Conservation (phyloP, 1,140 invertebrate genomes). For the Drosophila sturtevanti region DNA sequence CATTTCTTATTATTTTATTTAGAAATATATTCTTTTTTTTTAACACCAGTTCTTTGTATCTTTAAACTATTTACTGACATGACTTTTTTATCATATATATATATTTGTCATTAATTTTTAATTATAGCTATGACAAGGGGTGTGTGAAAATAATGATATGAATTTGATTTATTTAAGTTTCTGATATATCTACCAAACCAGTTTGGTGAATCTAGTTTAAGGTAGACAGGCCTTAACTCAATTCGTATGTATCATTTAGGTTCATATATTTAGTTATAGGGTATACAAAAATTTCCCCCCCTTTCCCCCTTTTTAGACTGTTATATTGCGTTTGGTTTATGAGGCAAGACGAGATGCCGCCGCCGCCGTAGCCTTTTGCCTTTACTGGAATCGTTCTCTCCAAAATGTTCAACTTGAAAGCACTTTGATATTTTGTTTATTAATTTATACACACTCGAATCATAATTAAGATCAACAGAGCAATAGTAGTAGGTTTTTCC, state of each 20-base stretch:
- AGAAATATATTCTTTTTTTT: no score
- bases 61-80: not conserved
- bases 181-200: not conserved
- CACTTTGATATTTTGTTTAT: conserved; percentile 40
- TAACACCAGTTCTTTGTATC: no score
- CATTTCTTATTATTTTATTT: no score
- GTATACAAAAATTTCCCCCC: not conserved
- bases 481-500: not conserved
- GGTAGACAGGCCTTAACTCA: no score
- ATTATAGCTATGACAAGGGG: not conserved
- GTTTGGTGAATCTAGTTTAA: not conserved
- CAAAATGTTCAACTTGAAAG: conserved; percentile 62
- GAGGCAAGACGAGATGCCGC: conserved; percentile 42
- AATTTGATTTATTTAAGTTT: not conserved
- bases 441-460: conserved; percentile 22
- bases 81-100: not conserved
- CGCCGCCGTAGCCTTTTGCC: not conserved
- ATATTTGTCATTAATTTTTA: not conserved
- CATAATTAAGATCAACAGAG: conserved; percentile 39
- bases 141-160: not conserved
- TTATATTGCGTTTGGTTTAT: conserved; percentile 43
- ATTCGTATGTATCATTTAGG: no score
- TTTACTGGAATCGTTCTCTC: conserved; percentile 60
- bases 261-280: not conserved
- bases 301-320: not conserved